These are phyloP conservation scores for Acanthoscelides obtectus DNA, from an alignment of 2,888 invertebrate species.

Conservation along the genomic window DNA sequence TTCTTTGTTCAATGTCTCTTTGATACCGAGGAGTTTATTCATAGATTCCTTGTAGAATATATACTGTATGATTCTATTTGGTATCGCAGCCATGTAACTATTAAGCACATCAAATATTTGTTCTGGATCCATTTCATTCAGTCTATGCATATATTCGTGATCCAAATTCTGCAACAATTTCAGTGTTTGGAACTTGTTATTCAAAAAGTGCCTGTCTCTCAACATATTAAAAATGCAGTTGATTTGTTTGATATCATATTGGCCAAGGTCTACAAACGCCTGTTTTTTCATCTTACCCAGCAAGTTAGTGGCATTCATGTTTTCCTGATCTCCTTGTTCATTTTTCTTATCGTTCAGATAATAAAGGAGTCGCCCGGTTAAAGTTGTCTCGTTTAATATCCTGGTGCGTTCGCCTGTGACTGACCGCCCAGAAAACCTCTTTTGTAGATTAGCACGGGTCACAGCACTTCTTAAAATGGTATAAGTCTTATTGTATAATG, in stretches of 20 bases:
- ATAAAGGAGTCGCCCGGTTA: constrained; percentile 30
- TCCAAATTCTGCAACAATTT: constrained; percentile 35
- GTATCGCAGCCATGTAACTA: constrained; percentile 35
- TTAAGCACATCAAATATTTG: constrained; percentile 35
- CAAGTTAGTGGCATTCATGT: neutral
- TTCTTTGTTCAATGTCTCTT: constrained; percentile 30
- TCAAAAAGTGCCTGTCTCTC: constrained; percentile 12
- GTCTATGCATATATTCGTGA: constrained; percentile 35
- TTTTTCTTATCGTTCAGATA: constrained; percentile 25
- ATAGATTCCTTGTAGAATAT: constrained; percentile 38
- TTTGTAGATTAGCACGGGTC: neutral
- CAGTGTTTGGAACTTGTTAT: constrained; percentile 23
- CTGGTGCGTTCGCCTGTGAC: constrained; percentile 12
- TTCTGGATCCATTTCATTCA: constrained; percentile 26
- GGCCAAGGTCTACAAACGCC: constrained; percentile 11
- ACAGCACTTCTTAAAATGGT: neutral
- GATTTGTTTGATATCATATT: constrained; percentile 18
- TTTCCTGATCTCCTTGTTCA: constrained; percentile 2
- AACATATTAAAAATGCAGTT: constrained; percentile 17
- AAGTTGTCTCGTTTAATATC: constrained; percentile 20
- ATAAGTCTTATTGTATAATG: neutral
- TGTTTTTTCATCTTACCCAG: constrained; percentile 8
- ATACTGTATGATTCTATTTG: constrained; percentile 35
- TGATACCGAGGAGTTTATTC: constrained; percentile 27
- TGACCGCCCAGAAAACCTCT: constrained; percentile 4